Evolutionary conservation across 2,888 invertebrate genomes (phyloP).

Genomic region (Tupiocoris notatus): DNA sequence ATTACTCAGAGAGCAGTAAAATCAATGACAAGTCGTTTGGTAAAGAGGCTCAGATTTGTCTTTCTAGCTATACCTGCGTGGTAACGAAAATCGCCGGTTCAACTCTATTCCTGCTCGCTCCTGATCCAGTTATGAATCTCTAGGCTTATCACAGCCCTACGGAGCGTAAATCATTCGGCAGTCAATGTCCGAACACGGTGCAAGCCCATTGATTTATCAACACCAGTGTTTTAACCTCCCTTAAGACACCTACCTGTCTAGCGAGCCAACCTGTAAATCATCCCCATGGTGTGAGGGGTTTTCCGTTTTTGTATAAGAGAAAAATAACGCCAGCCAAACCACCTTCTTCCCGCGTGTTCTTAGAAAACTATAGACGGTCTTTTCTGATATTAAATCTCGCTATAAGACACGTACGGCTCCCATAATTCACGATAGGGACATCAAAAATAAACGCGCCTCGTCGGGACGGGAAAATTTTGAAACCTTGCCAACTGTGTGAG

Average conservation of each 20-base stretch:
- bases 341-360: neutral
- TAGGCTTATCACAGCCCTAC: neutral
- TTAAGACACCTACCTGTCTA: conserved; percentile 37
- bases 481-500: conserved; percentile 10
- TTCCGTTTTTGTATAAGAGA: conserved; percentile 14
- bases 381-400: conserved; percentile 39
- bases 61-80: too few relatives aligned
- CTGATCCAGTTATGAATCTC: neutral
- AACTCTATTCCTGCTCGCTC: too few relatives aligned
- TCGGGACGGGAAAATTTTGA: conserved; percentile 19
- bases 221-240: conserved; percentile 23
- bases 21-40: too few relatives aligned
- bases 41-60: too few relatives aligned
- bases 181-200: conserved; percentile 20
- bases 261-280: conserved; percentile 15
- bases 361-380: conserved; percentile 16
- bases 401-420: conserved; percentile 24
- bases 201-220: conserved; percentile 36
- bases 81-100: too few relatives aligned
- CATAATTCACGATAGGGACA: conserved; percentile 35
- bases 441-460: conserved; percentile 35
- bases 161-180: conserved; percentile 16
- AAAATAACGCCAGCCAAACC: conserved; percentile 27
- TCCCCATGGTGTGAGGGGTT: conserved; percentile 15
- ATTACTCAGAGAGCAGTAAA: too few relatives aligned